Evolutionary conservation across 2,797 vertebrate species (phyloP).

Genomic region (Lepus oiostolus): DNA sequence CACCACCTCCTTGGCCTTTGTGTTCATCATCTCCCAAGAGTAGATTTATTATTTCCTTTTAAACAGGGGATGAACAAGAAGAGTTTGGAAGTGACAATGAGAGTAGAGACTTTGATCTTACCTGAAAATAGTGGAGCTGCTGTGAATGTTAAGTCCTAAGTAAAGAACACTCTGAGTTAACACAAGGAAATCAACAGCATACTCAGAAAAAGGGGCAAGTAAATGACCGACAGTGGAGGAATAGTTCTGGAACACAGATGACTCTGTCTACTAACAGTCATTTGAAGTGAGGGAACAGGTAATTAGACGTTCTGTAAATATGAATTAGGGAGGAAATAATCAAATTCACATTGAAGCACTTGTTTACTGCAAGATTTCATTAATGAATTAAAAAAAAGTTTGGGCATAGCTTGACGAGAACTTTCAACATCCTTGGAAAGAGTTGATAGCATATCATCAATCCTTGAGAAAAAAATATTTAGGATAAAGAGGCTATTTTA

Average conservation of each 20-base stretch:
- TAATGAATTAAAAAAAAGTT: not conserved
- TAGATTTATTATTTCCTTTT: not conserved
- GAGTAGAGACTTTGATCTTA: not conserved
- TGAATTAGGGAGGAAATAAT: not conserved
- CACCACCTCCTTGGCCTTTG: not conserved
- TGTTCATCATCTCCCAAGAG: not conserved
- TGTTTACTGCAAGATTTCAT: not conserved
- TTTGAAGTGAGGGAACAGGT: not conserved
- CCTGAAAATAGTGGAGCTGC: not conserved
- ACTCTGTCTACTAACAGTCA: not conserved
- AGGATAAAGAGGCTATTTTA: not conserved
- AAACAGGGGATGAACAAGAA: not conserved
- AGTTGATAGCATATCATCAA: not conserved
- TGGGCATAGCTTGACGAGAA: not conserved
- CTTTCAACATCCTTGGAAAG: conserved; percentile 29
- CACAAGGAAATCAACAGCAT: not conserved
- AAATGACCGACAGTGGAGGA: not conserved
- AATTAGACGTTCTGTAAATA: conserved; percentile 17
- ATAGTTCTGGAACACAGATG: not conserved
- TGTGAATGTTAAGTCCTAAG: not conserved
- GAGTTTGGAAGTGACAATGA: not conserved
- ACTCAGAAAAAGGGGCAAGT: not conserved
- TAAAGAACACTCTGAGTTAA: not conserved
- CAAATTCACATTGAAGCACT: not conserved
- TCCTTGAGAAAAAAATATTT: not conserved